These are phyloP conservation scores for Cassiopea andromeda DNA, from an alignment of 30 jellyfish, hydroid and myxozoan species.

Conservation along the genomic window DNA sequence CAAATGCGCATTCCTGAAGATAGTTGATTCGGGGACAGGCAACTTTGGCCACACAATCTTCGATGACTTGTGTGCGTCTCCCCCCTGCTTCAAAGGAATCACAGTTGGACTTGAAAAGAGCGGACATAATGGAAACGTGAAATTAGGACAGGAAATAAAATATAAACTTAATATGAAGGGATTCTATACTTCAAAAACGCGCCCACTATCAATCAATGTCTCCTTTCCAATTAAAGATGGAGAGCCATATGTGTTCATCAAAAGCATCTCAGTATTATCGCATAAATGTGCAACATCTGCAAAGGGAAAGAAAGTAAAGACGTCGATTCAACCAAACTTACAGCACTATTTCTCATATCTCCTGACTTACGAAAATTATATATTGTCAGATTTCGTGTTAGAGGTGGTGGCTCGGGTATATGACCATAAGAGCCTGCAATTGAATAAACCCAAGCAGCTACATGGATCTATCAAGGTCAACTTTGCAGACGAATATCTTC, in stretches of 20 bases:
- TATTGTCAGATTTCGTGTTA: constrained; percentile 32
- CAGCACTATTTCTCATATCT: neutral
- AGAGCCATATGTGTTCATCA: constrained; percentile 19
- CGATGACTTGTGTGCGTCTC: constrained; percentile 58
- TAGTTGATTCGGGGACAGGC: constrained; percentile 14
- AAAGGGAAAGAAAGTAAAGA: neutral
- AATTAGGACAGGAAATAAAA: neutral
- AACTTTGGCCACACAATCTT: constrained; percentile 23
- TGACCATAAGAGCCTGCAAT: constrained; percentile 38
- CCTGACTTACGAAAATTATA: neutral
- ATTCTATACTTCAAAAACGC: constrained; percentile 31
- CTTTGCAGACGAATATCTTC: constrained; percentile 20
- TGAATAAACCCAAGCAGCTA: neutral
- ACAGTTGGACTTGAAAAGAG: neutral
- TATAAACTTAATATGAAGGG: constrained; percentile 17
- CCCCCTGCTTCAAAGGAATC: constrained; percentile 65
- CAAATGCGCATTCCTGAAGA: constrained; percentile 38
- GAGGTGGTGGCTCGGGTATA: constrained; percentile 13
- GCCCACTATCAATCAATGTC: constrained; percentile 7
- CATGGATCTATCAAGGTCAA: constrained; percentile 4
- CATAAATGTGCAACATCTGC: constrained; percentile 4
- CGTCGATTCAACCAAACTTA: neutral
- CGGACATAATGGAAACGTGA: constrained; percentile 20
- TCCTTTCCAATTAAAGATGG: constrained; percentile 41
- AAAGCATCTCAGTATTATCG: neutral